These are phyloP conservation scores for Hippasteria phrygiana DNA, from an alignment of 53 echinoderm and acorn worm species.

Conservation along the genomic window DNA sequence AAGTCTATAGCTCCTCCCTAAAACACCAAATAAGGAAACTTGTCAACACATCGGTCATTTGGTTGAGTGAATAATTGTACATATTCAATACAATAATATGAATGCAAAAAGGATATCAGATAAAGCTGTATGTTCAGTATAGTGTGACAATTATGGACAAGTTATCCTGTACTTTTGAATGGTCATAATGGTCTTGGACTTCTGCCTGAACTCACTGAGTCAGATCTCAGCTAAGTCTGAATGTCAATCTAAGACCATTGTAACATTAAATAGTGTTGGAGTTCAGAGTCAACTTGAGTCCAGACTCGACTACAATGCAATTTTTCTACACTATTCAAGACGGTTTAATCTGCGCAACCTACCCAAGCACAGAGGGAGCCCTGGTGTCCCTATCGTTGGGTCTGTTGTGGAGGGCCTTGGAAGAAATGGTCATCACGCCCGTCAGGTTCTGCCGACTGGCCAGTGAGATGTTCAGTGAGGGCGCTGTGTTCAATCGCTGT, in stretches of 20 bases:
- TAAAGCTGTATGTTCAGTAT: too few relatives aligned
- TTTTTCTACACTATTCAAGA: not conserved
- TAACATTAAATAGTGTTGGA: too few relatives aligned
- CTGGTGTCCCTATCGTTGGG: conserved; percentile 82
- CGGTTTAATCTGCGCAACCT: conserved; percentile 19
- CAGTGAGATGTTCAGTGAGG: conserved; percentile 49
- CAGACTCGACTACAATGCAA: not conserved
- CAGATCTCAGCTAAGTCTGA: too few relatives aligned
- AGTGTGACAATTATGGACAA: too few relatives aligned
- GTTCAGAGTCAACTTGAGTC: too few relatives aligned
- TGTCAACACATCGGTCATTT: not conserved
- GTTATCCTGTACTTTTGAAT: too few relatives aligned
- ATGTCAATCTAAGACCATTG: too few relatives aligned
- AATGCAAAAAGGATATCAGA: too few relatives aligned
- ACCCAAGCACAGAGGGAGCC: conserved; percentile 80
- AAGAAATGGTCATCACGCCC: conserved; percentile 91
- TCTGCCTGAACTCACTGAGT: too few relatives aligned
- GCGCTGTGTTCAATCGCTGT: conserved; percentile 62
- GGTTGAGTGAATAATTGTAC: not conserved
- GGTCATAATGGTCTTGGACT: too few relatives aligned
- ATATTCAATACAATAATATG: too few relatives aligned
- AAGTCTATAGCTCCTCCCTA: conserved; percentile 9
- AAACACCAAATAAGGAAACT: conserved; percentile 8
- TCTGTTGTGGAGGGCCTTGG: conserved; percentile 88
- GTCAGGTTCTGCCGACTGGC: conserved; percentile 76